phyloP scores from a whole-genome alignment of 2,888 invertebrate species.

The Abscondita cerata region DNA sequence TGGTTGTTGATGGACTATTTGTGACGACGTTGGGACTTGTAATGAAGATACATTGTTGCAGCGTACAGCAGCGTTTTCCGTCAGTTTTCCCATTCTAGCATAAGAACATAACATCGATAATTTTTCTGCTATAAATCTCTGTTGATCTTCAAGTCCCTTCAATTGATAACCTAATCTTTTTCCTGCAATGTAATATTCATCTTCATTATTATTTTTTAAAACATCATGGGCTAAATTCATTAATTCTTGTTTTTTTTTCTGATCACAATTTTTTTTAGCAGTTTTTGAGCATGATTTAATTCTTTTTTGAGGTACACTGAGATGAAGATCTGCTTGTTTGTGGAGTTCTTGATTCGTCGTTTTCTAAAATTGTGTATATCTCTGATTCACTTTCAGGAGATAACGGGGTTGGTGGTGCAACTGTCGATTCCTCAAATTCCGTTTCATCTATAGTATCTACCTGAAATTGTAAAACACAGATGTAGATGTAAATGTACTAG shows the following conservation, averaged over 20 bases:
- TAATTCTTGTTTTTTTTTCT: not conserved
- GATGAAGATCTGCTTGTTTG: not conserved
- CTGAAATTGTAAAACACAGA: too few relatives aligned
- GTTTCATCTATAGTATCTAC: too few relatives aligned
- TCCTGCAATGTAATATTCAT: not conserved
- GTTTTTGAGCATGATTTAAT: not conserved
- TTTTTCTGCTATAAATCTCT: not conserved
- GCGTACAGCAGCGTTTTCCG: not conserved
- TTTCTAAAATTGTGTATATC: too few relatives aligned
- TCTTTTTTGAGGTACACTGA: not conserved
- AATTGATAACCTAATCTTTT: conserved; percentile 1
- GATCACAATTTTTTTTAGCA: too few relatives aligned
- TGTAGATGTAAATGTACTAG: too few relatives aligned
- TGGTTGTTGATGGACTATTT: not conserved
- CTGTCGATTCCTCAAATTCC: too few relatives aligned
- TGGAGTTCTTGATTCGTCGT: too few relatives aligned
- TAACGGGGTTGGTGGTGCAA: too few relatives aligned
- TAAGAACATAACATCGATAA: not conserved
- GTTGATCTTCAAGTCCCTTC: not conserved
- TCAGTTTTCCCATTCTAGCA: not conserved
- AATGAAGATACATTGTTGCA: too few relatives aligned
- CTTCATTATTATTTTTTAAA: not conserved
- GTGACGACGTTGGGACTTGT: too few relatives aligned
- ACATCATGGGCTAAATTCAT: not conserved
- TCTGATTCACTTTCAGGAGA: too few relatives aligned